Evolutionary conservation across 2,113 vertebrate species (phyloP).

Genomic region (Manacus vitellinus): DNA sequence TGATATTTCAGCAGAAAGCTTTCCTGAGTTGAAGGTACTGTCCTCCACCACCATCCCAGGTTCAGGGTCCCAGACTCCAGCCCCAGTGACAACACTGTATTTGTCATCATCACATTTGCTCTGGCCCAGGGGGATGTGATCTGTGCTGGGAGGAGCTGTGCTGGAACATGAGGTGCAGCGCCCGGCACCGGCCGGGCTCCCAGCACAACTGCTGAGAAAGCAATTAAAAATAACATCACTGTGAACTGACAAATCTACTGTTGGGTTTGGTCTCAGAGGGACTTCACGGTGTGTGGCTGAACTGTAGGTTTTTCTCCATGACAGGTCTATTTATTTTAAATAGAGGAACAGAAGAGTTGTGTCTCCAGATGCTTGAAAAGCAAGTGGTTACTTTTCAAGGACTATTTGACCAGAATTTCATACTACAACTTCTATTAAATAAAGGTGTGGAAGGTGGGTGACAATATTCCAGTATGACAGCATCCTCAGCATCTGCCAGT

Average conservation of each 20-base stretch:
- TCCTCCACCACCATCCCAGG: background rate
- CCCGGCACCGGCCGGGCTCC: background rate
- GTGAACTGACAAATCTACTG: background rate
- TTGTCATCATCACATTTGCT: background rate
- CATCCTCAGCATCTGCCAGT: conserved; percentile 78
- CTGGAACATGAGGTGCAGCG: fast-evolving
- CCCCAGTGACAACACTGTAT: background rate
- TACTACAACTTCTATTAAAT: conserved; percentile 64
- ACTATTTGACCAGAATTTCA: conserved; percentile 80
- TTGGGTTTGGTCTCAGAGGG: background rate
- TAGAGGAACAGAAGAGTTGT: background rate
- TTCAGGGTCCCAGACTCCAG: background rate
- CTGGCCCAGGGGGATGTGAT: background rate
- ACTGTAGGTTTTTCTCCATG: background rate
- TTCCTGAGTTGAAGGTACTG: background rate
- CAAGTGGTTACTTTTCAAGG: conserved; percentile 32
- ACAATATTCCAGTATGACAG: conserved; percentile 70
- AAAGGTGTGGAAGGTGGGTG: conserved; percentile 72
- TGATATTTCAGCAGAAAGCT: background rate
- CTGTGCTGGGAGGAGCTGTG: background rate
- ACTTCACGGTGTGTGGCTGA: background rate
- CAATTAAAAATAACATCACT: conserved; percentile 38
- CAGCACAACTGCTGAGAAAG: background rate
- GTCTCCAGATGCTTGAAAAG: background rate
- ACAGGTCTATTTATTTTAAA: conserved; percentile 22